Evolutionary conservation across 2,888 invertebrate genomes (phyloP).

Genomic region (Neoitamus cyanurus): DNA sequence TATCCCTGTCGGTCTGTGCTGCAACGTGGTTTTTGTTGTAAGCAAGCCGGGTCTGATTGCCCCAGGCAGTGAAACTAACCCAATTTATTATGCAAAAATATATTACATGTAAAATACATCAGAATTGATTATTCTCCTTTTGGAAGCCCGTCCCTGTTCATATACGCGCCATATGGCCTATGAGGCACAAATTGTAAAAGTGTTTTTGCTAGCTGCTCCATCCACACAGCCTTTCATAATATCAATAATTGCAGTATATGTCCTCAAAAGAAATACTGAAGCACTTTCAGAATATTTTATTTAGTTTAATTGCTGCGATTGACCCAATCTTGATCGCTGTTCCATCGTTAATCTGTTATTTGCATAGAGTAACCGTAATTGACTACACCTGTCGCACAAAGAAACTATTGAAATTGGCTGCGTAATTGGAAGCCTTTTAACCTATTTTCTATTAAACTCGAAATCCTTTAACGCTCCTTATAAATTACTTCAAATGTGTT

Average conservation of each 20-base stretch:
- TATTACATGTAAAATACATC: neutral
- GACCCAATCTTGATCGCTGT: no score
- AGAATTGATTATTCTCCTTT: neutral
- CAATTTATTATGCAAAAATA: constrained; percentile 18
- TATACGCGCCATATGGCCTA: neutral
- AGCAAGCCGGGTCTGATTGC: neutral
- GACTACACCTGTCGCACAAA: neutral
- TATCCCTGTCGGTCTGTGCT: neutral
- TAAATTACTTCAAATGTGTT: neutral
- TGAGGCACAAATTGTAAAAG: neutral
- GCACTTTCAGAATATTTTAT: neutral
- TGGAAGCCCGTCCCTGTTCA: neutral
- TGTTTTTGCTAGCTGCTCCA: neutral
- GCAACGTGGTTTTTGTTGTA: neutral
- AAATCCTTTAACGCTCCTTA: neutral
- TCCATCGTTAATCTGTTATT: no score
- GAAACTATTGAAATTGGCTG: neutral
- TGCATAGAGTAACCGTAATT: neutral
- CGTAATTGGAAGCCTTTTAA: neutral
- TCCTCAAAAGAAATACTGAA: neutral
- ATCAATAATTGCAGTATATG: neutral
- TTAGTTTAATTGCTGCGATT: neutral
- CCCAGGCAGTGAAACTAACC: constrained; percentile 15
- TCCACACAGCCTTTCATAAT: neutral
- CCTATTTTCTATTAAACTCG: neutral